Conservation (phyloP, 2,113 vertebrate genomes). For the Oxyruncus cristatus region DNA sequence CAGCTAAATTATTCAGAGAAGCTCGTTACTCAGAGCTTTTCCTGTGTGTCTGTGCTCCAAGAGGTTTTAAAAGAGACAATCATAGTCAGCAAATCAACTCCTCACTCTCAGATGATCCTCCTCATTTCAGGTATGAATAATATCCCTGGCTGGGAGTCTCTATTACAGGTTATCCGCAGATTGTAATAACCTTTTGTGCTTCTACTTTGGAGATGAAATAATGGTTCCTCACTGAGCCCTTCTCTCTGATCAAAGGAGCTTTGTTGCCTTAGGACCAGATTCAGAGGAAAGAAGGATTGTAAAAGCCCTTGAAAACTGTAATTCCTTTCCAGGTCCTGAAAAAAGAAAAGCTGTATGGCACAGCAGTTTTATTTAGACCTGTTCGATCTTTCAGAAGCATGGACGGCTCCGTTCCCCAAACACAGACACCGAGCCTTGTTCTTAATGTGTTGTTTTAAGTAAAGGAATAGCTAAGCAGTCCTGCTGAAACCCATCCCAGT, state of each 20-base stretch:
- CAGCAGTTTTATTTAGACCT: background rate
- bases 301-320: background rate
- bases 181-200: background rate
- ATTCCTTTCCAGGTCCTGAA: background rate
- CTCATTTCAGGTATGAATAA: constrained; percentile 13
- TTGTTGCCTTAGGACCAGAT: constrained; percentile 19
- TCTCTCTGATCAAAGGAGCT: background rate
- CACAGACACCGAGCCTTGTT: background rate
- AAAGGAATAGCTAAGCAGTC: background rate
- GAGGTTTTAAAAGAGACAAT: constrained; percentile 6
- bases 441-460: background rate
- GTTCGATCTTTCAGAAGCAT: background rate
- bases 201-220: constrained; percentile 14
- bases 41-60: background rate
- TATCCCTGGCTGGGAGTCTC: background rate
- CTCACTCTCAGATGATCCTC: background rate
- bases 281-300: background rate
- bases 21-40: background rate
- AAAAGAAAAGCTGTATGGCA: background rate
- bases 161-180: background rate
- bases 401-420: background rate
- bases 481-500: background rate
- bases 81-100: constrained; percentile 17
- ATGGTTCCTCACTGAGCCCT: background rate
- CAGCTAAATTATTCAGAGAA: constrained; percentile 25